These are phyloP conservation scores for Troides helena DNA, from an alignment of 2,888 invertebrate species.

Conservation along the genomic window DNA sequence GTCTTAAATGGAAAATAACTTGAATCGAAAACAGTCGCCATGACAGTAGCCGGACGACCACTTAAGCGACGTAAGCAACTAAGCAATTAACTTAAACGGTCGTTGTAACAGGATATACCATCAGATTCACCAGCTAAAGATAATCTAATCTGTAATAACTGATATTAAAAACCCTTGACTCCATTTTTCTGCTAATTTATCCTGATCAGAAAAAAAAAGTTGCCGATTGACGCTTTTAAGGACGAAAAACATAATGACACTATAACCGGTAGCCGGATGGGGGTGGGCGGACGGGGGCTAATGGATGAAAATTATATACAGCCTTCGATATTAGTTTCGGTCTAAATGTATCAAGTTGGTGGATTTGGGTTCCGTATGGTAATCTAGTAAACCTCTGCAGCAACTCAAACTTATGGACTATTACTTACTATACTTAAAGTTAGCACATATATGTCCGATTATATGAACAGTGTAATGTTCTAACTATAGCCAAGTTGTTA, in stretches of 20 bases:
- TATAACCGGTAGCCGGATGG: constrained; percentile 52
- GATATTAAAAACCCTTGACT: constrained; percentile 13
- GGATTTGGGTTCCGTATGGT: constrained; percentile 31
- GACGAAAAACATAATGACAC: constrained; percentile 37
- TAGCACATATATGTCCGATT: too few species aligned
- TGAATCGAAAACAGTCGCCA: too few species aligned
- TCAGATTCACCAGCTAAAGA: constrained; percentile 11
- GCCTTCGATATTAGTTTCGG: constrained; percentile 44
- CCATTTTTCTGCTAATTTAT: background rate
- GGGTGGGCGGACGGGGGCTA: constrained; percentile 36
- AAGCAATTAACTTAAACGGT: background rate
- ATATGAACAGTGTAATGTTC: too few species aligned
- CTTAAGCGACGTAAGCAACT: too few species aligned
- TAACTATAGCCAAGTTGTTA: too few species aligned
- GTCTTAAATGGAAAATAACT: too few species aligned
- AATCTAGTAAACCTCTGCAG: too few species aligned
- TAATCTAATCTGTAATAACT: constrained; percentile 13
- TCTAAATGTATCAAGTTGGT: constrained; percentile 54
- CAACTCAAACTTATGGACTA: too few species aligned
- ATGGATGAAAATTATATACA: constrained; percentile 58
- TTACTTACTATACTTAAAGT: too few species aligned
- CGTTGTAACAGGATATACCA: constrained; percentile 12
- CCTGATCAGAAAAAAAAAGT: constrained; percentile 36
- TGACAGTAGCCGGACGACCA: too few species aligned
- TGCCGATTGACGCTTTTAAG: constrained; percentile 34